phyloP scores from a whole-genome alignment of 1,140 invertebrate species.

The Tribolium madens region DNA sequence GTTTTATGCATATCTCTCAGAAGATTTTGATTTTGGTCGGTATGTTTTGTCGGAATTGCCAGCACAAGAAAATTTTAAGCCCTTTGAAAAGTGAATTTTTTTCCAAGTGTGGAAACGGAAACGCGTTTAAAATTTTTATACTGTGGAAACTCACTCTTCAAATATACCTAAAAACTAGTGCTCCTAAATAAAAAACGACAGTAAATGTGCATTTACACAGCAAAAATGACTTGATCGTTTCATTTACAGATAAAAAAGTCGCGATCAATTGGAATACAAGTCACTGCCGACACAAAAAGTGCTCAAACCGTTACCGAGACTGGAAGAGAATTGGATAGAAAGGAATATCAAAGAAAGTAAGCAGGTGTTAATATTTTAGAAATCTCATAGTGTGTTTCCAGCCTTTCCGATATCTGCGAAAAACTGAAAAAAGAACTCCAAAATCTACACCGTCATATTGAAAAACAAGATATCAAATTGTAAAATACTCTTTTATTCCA shows the following conservation, averaged over 20 bases:
- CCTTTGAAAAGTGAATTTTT: too few relatives aligned
- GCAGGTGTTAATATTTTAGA: neutral
- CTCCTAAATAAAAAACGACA: neutral
- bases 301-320: slow-evolving; percentile 45
- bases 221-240: neutral
- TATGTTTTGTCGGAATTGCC: too few relatives aligned
- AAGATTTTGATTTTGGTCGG: too few relatives aligned
- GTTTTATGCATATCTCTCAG: too few relatives aligned
- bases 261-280: slow-evolving; percentile 58
- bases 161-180: neutral
- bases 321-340: slow-evolving; percentile 40
- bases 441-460: slow-evolving; percentile 55
- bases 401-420: slow-evolving; percentile 56
- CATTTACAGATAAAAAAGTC: slow-evolving; percentile 12
- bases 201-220: neutral
- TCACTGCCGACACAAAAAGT: slow-evolving; percentile 50
- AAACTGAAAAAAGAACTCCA: slow-evolving; percentile 57
- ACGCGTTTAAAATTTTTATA: too few relatives aligned
- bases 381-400: slow-evolving; percentile 47
- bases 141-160: neutral
- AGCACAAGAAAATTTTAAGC: too few relatives aligned
- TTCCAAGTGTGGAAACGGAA: too few relatives aligned
- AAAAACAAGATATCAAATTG: slow-evolving; percentile 55
- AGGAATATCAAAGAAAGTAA: slow-evolving; percentile 53
- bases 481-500: slow-evolving; percentile 41